A percentile compares a stretch with the other conserved stretches of the same genome.
Evolutionary conservation across 2,888 invertebrate species (phyloP).

Genomic region (Pristionchus japonicus): DNA sequence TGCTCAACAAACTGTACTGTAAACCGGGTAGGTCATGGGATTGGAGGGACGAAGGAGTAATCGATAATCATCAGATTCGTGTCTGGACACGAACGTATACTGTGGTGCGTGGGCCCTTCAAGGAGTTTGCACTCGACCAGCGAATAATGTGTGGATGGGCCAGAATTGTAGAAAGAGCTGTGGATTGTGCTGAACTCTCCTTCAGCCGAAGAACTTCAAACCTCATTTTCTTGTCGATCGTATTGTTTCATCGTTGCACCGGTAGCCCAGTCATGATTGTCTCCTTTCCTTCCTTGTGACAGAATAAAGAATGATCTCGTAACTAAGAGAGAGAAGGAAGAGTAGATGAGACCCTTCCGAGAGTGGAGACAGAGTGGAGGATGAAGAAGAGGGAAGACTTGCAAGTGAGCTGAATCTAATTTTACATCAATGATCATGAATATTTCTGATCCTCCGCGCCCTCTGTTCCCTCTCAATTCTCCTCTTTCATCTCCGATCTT

Average conservation of each 20-base stretch:
- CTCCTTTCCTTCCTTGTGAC: background rate
- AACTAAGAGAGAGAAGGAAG: background rate
- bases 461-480: background rate
- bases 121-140: slow-evolving; percentile 61
- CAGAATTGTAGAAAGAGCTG: slow-evolving; percentile 72
- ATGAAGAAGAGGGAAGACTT: background rate
- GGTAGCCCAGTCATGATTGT: background rate
- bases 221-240: background rate
- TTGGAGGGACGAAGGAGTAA: background rate
- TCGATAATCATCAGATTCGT: slow-evolving; percentile 48
- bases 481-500: background rate
- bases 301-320: slow-evolving; percentile 19
- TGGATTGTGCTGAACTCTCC: slow-evolving; percentile 58
- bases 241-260: too few species aligned
- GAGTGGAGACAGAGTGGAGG: background rate
- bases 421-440: background rate
- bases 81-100: slow-evolving; percentile 70
- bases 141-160: slow-evolving; percentile 65
- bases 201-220: background rate
- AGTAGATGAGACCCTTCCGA: background rate
- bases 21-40: slow-evolving; percentile 16
- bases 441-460: background rate
- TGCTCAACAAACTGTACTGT: slow-evolving; percentile 56
- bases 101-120: slow-evolving; percentile 72
- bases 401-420: background rate